Evolutionary conservation across 2,113 vertebrate species (phyloP), one percentile per base, ranked within the genome.

Genomic region (Gymnarchus niloticus): DNA sequence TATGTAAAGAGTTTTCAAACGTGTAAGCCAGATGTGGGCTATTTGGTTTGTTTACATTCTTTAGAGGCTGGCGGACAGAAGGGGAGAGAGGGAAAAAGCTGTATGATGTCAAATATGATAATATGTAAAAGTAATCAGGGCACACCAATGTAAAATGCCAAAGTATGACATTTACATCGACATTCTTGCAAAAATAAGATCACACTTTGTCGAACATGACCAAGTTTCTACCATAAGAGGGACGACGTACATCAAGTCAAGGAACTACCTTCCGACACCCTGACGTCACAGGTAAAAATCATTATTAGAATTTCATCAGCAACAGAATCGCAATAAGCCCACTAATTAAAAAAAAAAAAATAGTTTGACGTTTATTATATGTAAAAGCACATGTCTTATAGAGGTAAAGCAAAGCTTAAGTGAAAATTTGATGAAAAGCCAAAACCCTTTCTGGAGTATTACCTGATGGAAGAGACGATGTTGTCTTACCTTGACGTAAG

Each of bases 401-500:
- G 12, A 21, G 25, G 19, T 48, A 81, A 33, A 10, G 12, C 33
- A 46, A 49, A 73, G 10, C 8, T 28, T 48, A 21, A 46, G 65
- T 41, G 3, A 6, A 65, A 52, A 82, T 57, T 37, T 33, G 23
- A 85, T 19, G 48, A 89, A 91, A 84, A 44, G 5, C 84, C 59
- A 28, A 86, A 59, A 81, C 56, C 82, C 73, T 81, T 88, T 87
- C 85, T 86, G 87, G 84, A 90, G 94, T 91, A 94, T 96, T 96
- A 97, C 96, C 96, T 97, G 95, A 85, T 94, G 89, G 93, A 95
- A 95, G 93, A 93, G 91, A 93, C 89, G 94, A 91, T 94, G 94
- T 88, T 91, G 94, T 97, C 97, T 98, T 98, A 99, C 97, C 97
- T 99, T 99, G 95, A 99, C 96, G 93, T 98, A 97, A 96, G 97